Evolutionary conservation across 2,888 invertebrate genomes (phyloP), one percentile per base, ranked within the genome.

Genomic region (Apocheima hispidaria): DNA sequence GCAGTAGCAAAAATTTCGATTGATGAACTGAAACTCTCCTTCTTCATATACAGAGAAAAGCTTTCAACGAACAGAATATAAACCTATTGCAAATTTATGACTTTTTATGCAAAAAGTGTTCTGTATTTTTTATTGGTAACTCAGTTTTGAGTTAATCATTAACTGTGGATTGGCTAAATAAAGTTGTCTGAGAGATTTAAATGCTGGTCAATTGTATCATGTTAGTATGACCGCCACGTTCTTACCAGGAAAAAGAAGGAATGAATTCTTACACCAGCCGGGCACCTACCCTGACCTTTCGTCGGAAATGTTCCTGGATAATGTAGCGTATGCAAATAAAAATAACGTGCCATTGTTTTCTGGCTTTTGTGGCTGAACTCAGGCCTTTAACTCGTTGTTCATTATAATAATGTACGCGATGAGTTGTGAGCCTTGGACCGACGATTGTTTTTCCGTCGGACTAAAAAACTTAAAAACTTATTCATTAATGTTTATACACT

Each of bases 151-250:
- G 38, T 50, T 38, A 51, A 51, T 26, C 38, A 51, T 38, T 38
- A 51, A 26, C 16, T 35, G 21, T 4, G 21, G 23, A n/a, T 21
- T 6, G 35, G 20, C 44, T 38, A 26, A 16, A 23, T 43, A 43
- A 44, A 35, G 54, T 38, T 46, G 28, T 14, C 23, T n/a, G 35
- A n/a, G 21, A 52, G 12, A 14, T 36, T 44, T 46, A 28, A 57
- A 40, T 14, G 26, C 2, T 23, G 48, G 43, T 26, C 18, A 21
- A 48, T 51, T 52, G 23, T 43, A 40, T 21, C 16, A 6, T 60
- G 60, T 65, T 63, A 60, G 43, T 55, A 58, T 60, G 54, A 50
- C 21, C 20, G 33, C 60, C 64, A 63, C 65, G 65, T 60, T 30
- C 30, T 21, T 14, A 58, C 38, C 56, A 65, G 65, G 65, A 65